Conservation (phyloP, 2,888 invertebrate genomes). For the Rhagium mordax region DNA sequence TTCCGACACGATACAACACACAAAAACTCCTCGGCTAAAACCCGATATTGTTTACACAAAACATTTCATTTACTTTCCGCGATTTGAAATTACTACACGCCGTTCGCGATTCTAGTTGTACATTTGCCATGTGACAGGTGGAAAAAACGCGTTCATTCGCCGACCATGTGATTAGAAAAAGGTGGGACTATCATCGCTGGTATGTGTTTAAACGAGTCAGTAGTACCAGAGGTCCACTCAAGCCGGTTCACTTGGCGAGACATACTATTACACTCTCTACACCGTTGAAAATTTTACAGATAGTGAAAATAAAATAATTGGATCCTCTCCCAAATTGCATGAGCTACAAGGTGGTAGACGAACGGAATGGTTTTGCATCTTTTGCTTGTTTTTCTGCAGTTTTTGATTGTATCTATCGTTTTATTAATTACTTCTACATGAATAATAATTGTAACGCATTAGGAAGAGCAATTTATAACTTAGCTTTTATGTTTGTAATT, state of each 20-base stretch:
- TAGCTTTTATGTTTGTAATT: too few relatives aligned
- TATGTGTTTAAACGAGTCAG: neutral
- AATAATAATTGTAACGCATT: too few relatives aligned
- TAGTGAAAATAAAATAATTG: constrained; percentile 3
- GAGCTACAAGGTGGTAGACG: neutral
- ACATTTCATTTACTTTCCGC: constrained; percentile 44
- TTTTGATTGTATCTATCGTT: too few relatives aligned
- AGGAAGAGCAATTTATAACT: too few relatives aligned
- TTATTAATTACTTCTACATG: too few relatives aligned
- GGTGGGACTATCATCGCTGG: constrained; percentile 50
- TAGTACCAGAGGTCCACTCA: constrained; percentile 9
- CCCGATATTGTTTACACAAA: constrained; percentile 29
- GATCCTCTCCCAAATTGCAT: neutral
- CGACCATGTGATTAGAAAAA: constrained; percentile 54
- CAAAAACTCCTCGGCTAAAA: constrained; percentile 4
- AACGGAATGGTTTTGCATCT: neutral
- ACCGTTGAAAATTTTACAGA: neutral
- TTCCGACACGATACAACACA: neutral
- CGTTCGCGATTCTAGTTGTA: constrained; percentile 43
- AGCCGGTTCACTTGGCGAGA: neutral
- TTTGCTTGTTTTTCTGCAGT: too few relatives aligned
- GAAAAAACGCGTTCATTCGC: constrained; percentile 52
- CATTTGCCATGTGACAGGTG: constrained; percentile 57
- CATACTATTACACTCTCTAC: neutral
- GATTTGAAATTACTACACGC: constrained; percentile 46